phyloP scores from a whole-genome alignment of 1,140 invertebrate genomes.

The Tenebrio molitor region DNA sequence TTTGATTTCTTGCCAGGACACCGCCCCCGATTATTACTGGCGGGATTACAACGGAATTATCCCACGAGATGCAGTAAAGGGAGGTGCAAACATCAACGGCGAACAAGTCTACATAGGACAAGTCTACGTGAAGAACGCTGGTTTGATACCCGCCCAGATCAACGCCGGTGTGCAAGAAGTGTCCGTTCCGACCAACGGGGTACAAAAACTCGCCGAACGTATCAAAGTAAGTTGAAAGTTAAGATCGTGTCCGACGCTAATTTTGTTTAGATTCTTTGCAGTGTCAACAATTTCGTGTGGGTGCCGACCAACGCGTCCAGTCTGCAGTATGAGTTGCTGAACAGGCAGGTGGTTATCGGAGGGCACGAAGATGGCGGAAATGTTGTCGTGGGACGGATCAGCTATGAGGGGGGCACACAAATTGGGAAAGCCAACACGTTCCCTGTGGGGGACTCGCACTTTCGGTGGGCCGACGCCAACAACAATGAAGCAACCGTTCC shows the following conservation, averaged over 20 bases:
- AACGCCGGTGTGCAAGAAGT: background rate
- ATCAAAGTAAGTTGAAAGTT: background rate
- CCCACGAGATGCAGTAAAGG: background rate
- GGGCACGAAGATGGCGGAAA: background rate
- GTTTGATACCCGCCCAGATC: background rate
- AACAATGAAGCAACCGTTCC: background rate
- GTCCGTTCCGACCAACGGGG: background rate
- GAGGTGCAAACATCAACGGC: background rate
- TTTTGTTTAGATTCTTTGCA: background rate
- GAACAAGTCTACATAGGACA: conserved; percentile 1
- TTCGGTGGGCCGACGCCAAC: background rate
- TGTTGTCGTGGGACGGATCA: background rate
- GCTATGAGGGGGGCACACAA: background rate
- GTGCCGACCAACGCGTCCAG: background rate
- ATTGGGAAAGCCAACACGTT: background rate
- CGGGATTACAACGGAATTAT: background rate
- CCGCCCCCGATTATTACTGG: background rate
- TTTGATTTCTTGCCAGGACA: too few relatives aligned
- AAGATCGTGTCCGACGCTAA: too few relatives aligned
- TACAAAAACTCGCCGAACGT: background rate
- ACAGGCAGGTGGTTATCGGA: background rate
- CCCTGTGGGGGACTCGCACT: background rate
- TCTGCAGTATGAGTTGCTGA: background rate
- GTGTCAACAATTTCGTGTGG: background rate
- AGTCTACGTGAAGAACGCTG: background rate